phyloP scores from a whole-genome alignment of 1,140 invertebrate genomes.

The Bathynomus jamesi region DNA sequence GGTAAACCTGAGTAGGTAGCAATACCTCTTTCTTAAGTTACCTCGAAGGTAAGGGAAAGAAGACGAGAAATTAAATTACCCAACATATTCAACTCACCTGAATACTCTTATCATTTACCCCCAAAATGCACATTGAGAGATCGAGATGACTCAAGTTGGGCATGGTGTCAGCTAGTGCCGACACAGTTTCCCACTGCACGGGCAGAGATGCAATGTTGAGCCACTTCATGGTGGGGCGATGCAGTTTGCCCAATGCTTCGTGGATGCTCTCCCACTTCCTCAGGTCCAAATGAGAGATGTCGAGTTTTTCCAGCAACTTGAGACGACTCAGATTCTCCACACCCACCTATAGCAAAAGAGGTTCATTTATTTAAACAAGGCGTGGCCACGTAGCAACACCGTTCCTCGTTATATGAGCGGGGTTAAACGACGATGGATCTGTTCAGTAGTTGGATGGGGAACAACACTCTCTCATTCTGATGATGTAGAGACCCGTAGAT shows the following conservation, averaged over 20 bases:
- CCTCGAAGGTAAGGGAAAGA: too few species aligned
- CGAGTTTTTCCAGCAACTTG: constrained; percentile 50
- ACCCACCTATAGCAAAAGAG: constrained; percentile 40
- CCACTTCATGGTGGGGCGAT: constrained; percentile 43
- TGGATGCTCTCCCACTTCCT: constrained; percentile 54
- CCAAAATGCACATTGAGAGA: constrained; percentile 57
- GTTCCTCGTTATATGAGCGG: too few species aligned
- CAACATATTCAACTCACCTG: too few species aligned
- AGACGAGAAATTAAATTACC: too few species aligned
- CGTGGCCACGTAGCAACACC: too few species aligned
- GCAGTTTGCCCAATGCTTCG: constrained; percentile 40
- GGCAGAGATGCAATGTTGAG: constrained; percentile 55
- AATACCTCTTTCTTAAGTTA: too few species aligned
- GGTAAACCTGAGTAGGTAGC: too few species aligned
- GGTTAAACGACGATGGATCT: too few species aligned
- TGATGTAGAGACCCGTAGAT: too few species aligned
- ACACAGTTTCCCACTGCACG: constrained; percentile 54
- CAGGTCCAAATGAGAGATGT: constrained; percentile 58
- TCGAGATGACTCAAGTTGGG: constrained; percentile 54
- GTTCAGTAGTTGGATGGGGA: too few species aligned
- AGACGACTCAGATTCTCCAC: constrained; percentile 50
- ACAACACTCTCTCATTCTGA: too few species aligned
- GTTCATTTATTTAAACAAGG: neutral
- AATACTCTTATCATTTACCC: constrained; percentile 57
- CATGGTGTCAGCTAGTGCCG: constrained; percentile 50